Percentiles rank a stretch among this genome's conserved stretches.
Evolutionary conservation across 2,113 vertebrate species (phyloP).

Genomic region (Spilogale gracilis): DNA sequence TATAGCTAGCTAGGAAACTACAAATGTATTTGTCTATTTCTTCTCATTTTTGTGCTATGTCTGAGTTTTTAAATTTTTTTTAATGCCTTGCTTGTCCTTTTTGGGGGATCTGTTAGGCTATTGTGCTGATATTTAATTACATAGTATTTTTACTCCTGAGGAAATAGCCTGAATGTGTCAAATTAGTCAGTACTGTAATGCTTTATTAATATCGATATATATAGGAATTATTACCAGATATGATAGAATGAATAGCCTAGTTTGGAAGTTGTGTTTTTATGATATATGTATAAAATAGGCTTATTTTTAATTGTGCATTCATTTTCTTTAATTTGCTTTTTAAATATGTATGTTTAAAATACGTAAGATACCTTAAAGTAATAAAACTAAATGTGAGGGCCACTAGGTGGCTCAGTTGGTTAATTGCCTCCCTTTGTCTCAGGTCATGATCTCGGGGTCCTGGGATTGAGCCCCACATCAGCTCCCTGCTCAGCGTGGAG

Average conservation of each 20-base stretch:
- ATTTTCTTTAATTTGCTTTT: constrained; percentile 20
- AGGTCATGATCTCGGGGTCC: too few relatives aligned
- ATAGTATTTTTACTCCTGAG: constrained; percentile 35
- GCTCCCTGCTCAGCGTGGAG: too few relatives aligned
- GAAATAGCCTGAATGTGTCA: constrained; percentile 9
- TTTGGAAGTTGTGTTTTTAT: constrained; percentile 44
- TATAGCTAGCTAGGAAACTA: not conserved
- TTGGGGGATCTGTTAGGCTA: not conserved
- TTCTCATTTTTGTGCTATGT: not conserved
- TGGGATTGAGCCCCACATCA: too few relatives aligned
- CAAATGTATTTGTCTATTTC: not conserved
- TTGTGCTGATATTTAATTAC: constrained; percentile 7
- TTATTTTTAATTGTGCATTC: constrained; percentile 26
- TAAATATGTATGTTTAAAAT: constrained; percentile 30
- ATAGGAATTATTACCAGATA: not conserved
- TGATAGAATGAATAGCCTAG: not conserved
- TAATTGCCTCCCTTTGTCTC: too few relatives aligned
- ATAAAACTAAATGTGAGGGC: not conserved
- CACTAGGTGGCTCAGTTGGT: too few relatives aligned
- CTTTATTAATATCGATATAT: constrained; percentile 6
- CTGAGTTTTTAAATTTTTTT: not conserved
- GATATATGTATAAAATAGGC: not conserved
- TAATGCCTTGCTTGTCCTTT: not conserved
- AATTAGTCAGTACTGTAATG: constrained; percentile 23
- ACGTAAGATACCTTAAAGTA: not conserved